Conservation (phyloP, 2,113 vertebrate genomes). For the Peromyscus leucopus region DNA sequence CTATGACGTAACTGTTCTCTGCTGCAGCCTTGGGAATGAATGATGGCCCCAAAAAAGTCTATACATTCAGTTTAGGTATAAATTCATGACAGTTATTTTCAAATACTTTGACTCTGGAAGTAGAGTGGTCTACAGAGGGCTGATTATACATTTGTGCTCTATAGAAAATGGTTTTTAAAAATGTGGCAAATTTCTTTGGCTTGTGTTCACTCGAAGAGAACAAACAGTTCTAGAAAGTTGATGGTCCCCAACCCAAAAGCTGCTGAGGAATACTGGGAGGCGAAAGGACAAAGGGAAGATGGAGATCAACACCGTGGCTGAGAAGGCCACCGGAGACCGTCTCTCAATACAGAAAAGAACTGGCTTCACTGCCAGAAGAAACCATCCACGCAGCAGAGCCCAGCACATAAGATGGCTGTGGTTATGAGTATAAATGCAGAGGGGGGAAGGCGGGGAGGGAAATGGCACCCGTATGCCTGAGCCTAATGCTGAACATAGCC, state of each 20-base stretch:
- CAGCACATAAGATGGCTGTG: rapidly evolving
- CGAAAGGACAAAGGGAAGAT: background rate
- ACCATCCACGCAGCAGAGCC: rapidly evolving
- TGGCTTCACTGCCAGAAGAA: background rate
- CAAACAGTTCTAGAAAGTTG: background rate
- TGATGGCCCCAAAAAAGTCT: background rate
- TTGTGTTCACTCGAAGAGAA: constrained; percentile 13
- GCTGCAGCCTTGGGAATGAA: background rate
- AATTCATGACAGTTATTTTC: background rate
- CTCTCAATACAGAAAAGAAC: background rate
- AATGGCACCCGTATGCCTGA: background rate
- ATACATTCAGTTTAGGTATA: background rate
- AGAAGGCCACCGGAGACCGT: rapidly evolving
- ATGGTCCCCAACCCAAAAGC: background rate
- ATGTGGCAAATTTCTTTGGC: background rate
- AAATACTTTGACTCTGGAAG: background rate
- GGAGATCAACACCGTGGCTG: background rate
- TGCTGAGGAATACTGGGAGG: background rate
- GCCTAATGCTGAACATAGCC: rapidly evolving
- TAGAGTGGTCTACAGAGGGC: no score
- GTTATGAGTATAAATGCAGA: rapidly evolving
- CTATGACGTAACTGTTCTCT: background rate
- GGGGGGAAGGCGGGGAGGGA: background rate
- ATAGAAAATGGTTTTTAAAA: background rate
- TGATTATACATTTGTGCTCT: background rate